These are phyloP conservation scores for Agrotis puta DNA, from an alignment of 2,888 invertebrate genomes.

Conservation along the genomic window DNA sequence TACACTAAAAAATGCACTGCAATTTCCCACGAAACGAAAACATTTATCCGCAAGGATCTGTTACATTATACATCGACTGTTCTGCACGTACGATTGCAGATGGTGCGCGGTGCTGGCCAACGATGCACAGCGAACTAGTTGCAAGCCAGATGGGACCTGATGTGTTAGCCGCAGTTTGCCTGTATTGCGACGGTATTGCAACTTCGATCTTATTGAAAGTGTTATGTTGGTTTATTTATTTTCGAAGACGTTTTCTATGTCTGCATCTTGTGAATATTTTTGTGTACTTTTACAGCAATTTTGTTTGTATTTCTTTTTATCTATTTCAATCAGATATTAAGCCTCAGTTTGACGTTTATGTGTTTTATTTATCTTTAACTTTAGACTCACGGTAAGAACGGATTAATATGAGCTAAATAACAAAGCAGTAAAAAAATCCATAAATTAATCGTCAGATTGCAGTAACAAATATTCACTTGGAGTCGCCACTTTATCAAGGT, in stretches of 20 bases:
- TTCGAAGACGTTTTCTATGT: not conserved
- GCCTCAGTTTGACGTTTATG: no score
- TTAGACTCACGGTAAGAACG: no score
- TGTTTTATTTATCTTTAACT: no score
- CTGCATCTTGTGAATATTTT: no score
- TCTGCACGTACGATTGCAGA: slow-evolving; percentile 36
- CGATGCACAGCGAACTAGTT: slow-evolving; percentile 18
- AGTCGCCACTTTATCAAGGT: no score
- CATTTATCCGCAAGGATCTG: slow-evolving; percentile 33
- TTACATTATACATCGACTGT: slow-evolving; percentile 33
- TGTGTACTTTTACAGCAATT: no score
- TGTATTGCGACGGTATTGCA: slow-evolving; percentile 33
- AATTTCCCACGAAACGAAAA: slow-evolving; percentile 1
- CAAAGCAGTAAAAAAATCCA: no score
- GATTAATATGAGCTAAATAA: no score
- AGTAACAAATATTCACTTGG: no score
- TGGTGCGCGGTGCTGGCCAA: not conserved
- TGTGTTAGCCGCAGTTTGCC: slow-evolving; percentile 19
- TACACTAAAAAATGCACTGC: slow-evolving; percentile 16
- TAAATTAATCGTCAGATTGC: no score
- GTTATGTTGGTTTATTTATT: slow-evolving; percentile 30
- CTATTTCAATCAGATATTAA: no score
- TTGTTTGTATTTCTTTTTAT: no score
- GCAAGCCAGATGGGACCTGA: slow-evolving; percentile 42
- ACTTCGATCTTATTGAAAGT: slow-evolving; percentile 8